Evolutionary conservation across 2,888 invertebrate genomes (phyloP).

Genomic region (Halictus quadricinctus): DNA sequence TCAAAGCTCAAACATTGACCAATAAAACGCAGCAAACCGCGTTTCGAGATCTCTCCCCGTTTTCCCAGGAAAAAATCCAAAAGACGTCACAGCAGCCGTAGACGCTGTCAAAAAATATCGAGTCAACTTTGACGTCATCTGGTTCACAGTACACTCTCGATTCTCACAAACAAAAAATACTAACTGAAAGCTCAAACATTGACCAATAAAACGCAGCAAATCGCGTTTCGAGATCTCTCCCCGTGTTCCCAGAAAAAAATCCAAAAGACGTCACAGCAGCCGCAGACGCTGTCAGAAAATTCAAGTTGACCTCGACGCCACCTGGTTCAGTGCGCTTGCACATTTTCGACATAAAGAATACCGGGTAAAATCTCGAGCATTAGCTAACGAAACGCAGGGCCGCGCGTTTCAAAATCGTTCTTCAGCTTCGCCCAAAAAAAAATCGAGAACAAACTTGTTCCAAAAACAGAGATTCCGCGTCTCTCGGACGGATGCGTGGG

Average conservation of each 20-base stretch:
- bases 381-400: background rate
- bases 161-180: background rate
- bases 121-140: too few species aligned
- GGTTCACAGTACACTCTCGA: too few species aligned
- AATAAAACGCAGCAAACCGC: background rate
- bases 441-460: background rate
- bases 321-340: too few species aligned
- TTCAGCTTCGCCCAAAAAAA: background rate
- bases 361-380: background rate
- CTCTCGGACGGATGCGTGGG: background rate
- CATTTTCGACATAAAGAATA: background rate
- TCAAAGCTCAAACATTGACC: background rate
- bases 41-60: background rate
- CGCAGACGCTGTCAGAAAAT: background rate
- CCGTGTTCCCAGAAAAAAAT: background rate
- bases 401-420: background rate
- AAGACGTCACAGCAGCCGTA: background rate
- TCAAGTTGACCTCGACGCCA: too few species aligned
- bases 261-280: background rate
- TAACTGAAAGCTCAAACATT: background rate
- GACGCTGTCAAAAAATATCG: background rate
- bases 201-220: background rate
- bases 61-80: background rate
- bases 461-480: background rate
- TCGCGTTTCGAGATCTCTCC: background rate